Base-by-base conservation (phyloP, 2,113 vertebrate species). In the Corythornis cristatus region DNA sequence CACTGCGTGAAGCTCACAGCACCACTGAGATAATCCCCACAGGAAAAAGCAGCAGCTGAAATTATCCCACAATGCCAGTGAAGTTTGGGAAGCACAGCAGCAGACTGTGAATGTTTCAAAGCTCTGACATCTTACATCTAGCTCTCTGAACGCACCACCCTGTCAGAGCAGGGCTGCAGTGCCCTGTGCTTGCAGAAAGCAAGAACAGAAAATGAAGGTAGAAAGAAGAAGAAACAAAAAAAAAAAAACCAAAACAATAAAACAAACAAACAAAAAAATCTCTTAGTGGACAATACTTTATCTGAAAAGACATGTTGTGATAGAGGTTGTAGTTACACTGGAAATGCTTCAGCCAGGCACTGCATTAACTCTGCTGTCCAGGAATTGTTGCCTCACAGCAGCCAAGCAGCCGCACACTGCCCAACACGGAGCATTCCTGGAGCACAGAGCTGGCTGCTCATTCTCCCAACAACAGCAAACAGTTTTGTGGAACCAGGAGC, bases 131-230 rank as follows among this genome's bases (percentile, higher is more conserved):
- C 33, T 77, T n/a, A 20, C 22, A 15, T 86, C 43, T 25, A 29
- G 8, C 35, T 35, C 53, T 66, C 35, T 3, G 6, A 64, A 74
- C 2, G 23, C 53, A 50, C 2, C 0, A 1, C 0, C 0, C 19
- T 60, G 46, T n/a, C 19, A 21, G 70, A 72, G 28, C 46, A 20
- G 3, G 12, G 64, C 42, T 46, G 51, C 51, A 56, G 50, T 6
- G 21, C 70, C 1, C 0, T 0, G 1, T 15, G 35, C 64, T 53
- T 54, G 61, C 57, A 35, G 48, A 40, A 4, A 71, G 57, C 28
- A 56, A 50, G 23, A 20, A 35, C 21, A 72, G 65, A 54, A 81
- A 76, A 66, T 20, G 8, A 71, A 71, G 16, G 37, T 5, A 53
- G 28, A 9, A 8, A 16, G 28, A 72, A 88, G 35, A 61, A 51